These are phyloP conservation scores for Montipora sp. DNA, from an alignment of 64 coral and sea anemone species.

Conservation along the genomic window DNA sequence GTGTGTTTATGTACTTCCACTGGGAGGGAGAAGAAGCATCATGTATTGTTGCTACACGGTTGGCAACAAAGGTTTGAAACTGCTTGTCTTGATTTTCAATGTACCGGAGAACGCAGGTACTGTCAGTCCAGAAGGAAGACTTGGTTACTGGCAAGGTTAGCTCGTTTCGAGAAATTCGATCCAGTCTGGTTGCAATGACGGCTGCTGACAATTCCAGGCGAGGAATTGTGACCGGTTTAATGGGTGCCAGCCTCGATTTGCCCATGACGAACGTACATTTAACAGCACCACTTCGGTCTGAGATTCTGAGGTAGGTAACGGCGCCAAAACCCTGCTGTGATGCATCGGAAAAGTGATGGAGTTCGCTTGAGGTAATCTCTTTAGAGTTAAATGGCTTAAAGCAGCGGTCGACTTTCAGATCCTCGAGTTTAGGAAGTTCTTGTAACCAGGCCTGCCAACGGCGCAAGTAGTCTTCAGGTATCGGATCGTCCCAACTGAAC, in stretches of 20 bases:
- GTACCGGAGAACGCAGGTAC: slow-evolving; percentile 5
- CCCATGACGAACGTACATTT: slow-evolving; percentile 30
- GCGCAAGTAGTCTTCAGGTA: not conserved
- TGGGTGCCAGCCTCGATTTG: slow-evolving; percentile 32
- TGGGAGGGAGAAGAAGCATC: not conserved
- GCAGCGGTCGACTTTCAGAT: slow-evolving; percentile 29
- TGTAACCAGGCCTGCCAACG: slow-evolving; percentile 3
- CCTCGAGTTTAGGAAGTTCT: slow-evolving; percentile 23
- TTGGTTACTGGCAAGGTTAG: not conserved
- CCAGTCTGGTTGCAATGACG: slow-evolving; percentile 31
- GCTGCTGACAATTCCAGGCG: slow-evolving; percentile 34
- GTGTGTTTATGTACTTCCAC: slow-evolving; percentile 6
- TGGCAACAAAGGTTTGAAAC: slow-evolving; percentile 35
- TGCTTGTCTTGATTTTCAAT: slow-evolving; percentile 5
- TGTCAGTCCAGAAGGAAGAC: slow-evolving; percentile 29
- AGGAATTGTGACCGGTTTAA: slow-evolving; percentile 24
- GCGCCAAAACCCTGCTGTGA: slow-evolving; percentile 38
- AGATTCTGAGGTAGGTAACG: slow-evolving; percentile 28
- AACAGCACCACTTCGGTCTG: not conserved
- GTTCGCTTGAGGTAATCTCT: not conserved
- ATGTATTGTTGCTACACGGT: not conserved
- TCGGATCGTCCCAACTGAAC: not conserved
- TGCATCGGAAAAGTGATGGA: slow-evolving; percentile 31
- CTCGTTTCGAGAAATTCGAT: not conserved
- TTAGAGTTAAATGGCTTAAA: not conserved